Conservation (phyloP, 1,140 invertebrate genomes). For the Euura saliciscinereae region DNA sequence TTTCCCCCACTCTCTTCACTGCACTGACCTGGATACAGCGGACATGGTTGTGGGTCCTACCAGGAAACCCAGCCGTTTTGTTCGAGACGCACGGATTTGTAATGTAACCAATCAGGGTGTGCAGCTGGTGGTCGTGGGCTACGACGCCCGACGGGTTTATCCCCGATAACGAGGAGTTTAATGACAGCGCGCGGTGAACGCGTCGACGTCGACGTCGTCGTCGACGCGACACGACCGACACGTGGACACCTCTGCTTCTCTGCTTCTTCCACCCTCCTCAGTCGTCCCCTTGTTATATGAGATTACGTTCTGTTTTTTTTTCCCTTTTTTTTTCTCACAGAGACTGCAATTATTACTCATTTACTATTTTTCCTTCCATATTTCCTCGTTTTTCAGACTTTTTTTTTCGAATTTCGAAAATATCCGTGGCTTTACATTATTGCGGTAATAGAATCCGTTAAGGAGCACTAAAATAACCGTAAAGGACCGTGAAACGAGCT, state of each 20-base stretch:
- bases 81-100: slow-evolving; percentile 49
- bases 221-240: slow-evolving; percentile 30
- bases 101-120: slow-evolving; percentile 50
- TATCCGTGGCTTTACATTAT: slow-evolving; percentile 31
- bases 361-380: no score
- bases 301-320: no score
- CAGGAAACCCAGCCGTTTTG: slow-evolving; percentile 13
- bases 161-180: slow-evolving; percentile 50
- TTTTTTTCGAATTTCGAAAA: slow-evolving; percentile 24
- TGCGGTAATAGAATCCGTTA: slow-evolving; percentile 29
- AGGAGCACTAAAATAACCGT: slow-evolving; percentile 16
- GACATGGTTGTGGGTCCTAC: slow-evolving; percentile 37
- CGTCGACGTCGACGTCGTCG: slow-evolving; percentile 34
- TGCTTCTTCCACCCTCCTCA: slow-evolving; percentile 6
- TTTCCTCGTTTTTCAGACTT: no score
- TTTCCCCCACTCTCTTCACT: background rate
- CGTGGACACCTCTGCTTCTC: slow-evolving; percentile 32
- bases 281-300: background rate
- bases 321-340: no score
- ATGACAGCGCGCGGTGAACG: slow-evolving; percentile 38
- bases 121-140: slow-evolving; percentile 22
- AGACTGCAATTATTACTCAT: no score
- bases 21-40: slow-evolving; percentile 13
- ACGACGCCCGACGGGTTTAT: slow-evolving; percentile 15
- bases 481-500: slow-evolving; percentile 33